Percentiles rank a stretch among this genome's conserved stretches.
These are phyloP conservation scores for Hipposideros larvatus DNA, from an alignment of 2,797 vertebrate genomes.

Conservation along the genomic window DNA sequence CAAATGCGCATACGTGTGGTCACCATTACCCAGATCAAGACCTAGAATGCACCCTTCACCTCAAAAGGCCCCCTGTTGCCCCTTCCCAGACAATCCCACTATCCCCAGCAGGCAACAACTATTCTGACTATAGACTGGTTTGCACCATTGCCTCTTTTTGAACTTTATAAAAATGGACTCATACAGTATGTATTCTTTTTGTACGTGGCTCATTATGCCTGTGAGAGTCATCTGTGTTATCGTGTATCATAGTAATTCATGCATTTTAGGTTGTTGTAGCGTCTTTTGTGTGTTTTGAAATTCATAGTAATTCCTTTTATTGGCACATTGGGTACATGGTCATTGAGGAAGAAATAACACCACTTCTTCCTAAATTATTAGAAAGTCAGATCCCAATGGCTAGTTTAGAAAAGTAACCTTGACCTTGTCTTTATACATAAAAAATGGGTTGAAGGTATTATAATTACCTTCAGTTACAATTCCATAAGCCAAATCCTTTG, in stretches of 20 bases:
- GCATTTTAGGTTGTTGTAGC: background rate
- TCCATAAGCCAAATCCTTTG: background rate
- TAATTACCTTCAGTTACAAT: background rate
- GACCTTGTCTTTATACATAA: slow-evolving; percentile 25
- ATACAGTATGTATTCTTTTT: background rate
- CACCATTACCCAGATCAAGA: background rate
- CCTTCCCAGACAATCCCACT: background rate
- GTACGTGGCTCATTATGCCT: background rate
- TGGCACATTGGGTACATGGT: background rate
- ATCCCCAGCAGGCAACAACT: background rate
- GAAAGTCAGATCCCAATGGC: slow-evolving; percentile 49
- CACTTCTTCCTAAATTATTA: slow-evolving; percentile 22
- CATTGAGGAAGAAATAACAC: background rate
- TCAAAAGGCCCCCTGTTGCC: background rate
- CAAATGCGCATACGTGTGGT: background rate
- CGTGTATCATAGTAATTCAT: background rate
- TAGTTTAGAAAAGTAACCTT: slow-evolving; percentile 57
- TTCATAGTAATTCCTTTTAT: slow-evolving; percentile 61
- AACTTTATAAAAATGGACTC: slow-evolving; percentile 4
- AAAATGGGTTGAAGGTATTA: slow-evolving; percentile 11
- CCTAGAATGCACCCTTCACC: background rate
- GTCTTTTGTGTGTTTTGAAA: slow-evolving; percentile 64
- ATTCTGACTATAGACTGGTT: background rate
- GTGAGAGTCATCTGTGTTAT: background rate
- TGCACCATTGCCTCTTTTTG: background rate